Base-by-base conservation (phyloP, 2,797 vertebrate species). In the Myripristis jacobus region DNA sequence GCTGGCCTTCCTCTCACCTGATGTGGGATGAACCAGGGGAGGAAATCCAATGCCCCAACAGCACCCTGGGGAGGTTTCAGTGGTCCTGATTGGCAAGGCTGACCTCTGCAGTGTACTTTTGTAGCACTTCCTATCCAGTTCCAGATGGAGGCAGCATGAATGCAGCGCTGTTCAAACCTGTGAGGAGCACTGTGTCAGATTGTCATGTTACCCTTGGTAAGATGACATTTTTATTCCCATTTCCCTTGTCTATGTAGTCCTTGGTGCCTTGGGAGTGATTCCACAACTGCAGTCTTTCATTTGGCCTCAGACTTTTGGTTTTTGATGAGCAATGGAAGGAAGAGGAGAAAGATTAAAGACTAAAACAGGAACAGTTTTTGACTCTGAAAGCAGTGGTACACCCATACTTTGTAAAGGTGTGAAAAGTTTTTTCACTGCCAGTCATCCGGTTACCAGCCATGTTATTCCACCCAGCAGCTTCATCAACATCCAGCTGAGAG, bases 401-500 rank as follows among this genome's bases (percentile, higher is more conserved):
- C 27, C n/a, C 10, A 48, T 6, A 4, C 36, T 29, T 24, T 29
- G 36, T 13, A 29, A 27, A 73, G 10, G 47, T 41, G 38, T 47
- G 43, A 57, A 62, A 24, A 41, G 50, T 44, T 77, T 78, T 84
- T 78, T 58, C 48, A 43, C 57, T 50, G 74, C 74, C 81, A 79
- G 41, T 81, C 80, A 64, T 65, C 66, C 71, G 51, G 36, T 57
- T 73, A 38, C 16, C 9, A 25, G 46, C 47, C 44, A 16, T 80
- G 56, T 66, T 83, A 47, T 75, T 77, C 62, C 43, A 60, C 12
- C 59, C 12, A 25, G 56, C 60, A 62, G 59, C 79, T 73, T 77
- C 62, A 77, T 83, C 71, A 75, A 9, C 75, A 21, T 77, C 82
- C 81, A 80, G 81, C 83, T 83, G 83, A 80, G 83, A 76, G 21